Conservation (phyloP, 2,888 invertebrate genomes). For the Drosophila barbarae region DNA sequence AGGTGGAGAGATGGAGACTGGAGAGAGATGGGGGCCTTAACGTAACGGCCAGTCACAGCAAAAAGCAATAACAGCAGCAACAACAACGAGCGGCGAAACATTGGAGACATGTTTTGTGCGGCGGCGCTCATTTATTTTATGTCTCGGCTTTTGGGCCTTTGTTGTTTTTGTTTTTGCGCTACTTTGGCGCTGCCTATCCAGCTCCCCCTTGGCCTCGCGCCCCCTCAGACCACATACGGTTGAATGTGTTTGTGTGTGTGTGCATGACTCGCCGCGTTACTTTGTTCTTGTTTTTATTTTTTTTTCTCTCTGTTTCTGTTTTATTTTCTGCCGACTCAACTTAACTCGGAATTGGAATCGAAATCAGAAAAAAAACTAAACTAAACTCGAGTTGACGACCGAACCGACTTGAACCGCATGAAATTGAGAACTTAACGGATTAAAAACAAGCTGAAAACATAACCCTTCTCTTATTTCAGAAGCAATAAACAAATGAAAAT, state of each 20-base stretch:
- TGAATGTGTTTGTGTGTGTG: constrained; percentile 56
- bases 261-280: constrained; percentile 58
- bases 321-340: constrained; percentile 33
- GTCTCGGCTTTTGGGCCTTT: constrained; percentile 55
- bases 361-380: constrained; percentile 17
- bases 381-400: constrained; percentile 16
- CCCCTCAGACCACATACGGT: constrained; percentile 29
- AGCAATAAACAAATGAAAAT: constrained; percentile 4
- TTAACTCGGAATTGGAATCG: constrained; percentile 15
- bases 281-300: constrained; percentile 32
- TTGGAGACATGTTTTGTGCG: constrained; percentile 72
- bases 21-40: constrained; percentile 14
- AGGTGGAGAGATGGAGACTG: constrained; percentile 25
- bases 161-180: constrained; percentile 47
- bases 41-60: constrained; percentile 42
- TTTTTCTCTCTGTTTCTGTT: constrained; percentile 22
- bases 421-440: constrained; percentile 29
- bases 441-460: constrained; percentile 8
- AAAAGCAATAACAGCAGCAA: constrained; percentile 37
- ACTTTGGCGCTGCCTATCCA: constrained; percentile 49
- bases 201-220: constrained; percentile 5
- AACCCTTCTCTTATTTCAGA: constrained; percentile 3
- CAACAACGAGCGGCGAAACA: constrained; percentile 27
- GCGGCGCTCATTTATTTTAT: constrained; percentile 72
- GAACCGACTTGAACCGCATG: constrained; percentile 13